These are phyloP conservation scores for Oreochromis spilurus DNA, from an alignment of 2,113 vertebrate genomes.

Conservation along the genomic window DNA sequence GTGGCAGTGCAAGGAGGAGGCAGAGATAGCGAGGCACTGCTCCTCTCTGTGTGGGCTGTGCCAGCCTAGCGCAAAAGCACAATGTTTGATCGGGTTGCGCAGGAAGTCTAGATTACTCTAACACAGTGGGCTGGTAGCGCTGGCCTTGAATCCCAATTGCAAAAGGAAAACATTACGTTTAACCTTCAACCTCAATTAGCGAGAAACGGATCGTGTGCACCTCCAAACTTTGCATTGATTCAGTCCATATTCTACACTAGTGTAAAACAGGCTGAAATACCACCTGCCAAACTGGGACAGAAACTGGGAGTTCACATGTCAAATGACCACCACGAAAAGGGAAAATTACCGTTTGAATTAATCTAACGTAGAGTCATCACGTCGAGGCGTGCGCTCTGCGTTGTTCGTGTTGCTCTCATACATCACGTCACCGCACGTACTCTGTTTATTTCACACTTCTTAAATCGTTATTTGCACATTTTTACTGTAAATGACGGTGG, in stretches of 20 bases:
- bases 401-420: not conserved
- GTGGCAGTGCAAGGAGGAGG: constrained; percentile 44
- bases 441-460: not conserved
- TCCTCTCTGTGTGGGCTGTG: constrained; percentile 49
- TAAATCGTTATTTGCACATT: not conserved
- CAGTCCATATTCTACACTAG: not conserved
- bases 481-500: not conserved
- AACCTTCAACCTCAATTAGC: not conserved
- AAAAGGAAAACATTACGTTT: not conserved
- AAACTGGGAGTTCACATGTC: not conserved
- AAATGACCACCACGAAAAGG: not conserved
- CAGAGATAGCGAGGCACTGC: constrained; percentile 28
- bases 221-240: not conserved
- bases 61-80: constrained; percentile 41
- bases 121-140: not conserved
- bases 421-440: accelerated
- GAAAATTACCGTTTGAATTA: not conserved
- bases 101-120: constrained; percentile 11
- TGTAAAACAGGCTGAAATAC: not conserved
- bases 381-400: not conserved
- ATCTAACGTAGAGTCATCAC: not conserved
- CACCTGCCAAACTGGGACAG: not conserved
- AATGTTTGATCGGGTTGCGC: constrained; percentile 17
- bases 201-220: not conserved
- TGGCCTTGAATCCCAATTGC: not conserved